Base-by-base conservation (phyloP, 1,140 invertebrate genomes). In the Drosophila ironensis region DNA sequence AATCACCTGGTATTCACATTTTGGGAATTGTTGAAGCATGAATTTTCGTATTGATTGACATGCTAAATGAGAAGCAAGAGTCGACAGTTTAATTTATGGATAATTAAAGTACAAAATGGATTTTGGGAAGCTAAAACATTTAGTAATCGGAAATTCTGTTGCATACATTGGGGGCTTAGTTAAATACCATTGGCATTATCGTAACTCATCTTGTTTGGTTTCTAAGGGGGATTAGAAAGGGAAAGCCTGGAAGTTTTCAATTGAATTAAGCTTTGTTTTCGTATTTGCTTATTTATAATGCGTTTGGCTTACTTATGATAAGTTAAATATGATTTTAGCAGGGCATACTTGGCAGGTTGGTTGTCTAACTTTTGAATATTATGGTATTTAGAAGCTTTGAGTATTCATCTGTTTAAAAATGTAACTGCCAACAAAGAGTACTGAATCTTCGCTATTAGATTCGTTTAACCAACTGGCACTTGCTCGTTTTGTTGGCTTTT, bases 41-140 rank as follows among this genome's bases (percentile, higher is more conserved):
- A n/a, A 14, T 56, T 24, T 12, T n/a, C n/a, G 4, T 16, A 35
- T 14, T 60, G 52, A 60, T 60, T 42, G 52, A 57, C 14, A 30
- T 35, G 9, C 9, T 9, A 56, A 24, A 41, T 57, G 22, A 51
- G 57, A 30, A 20, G 38, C 56, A 41, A 17, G 28, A 42, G 25
- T 57, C 37, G 52, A 57, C 25, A 25, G 37, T 22, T 60, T 60
- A 42, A 42, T 60, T 57, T 57, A 33, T 42, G 56, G 20, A 57
- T 57, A 57, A 57, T 44, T 60, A 24, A 44, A 42, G 52, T 33
- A n/a, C n/a, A n/a, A n/a, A n/a, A n/a, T n/a, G n/a, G n/a, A n/a
- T n/a, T n/a, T n/a, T n/a, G n/a, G n/a, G n/a, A n/a, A n/a, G n/a
- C n/a, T n/a, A n/a, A n/a, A n/a, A n/a, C n/a, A n/a, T n/a, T n/a